Evolutionary conservation across 2,888 invertebrate genomes (phyloP), one percentile per base, ranked within the genome.

Genomic region (Chrysina gloriosa): DNA sequence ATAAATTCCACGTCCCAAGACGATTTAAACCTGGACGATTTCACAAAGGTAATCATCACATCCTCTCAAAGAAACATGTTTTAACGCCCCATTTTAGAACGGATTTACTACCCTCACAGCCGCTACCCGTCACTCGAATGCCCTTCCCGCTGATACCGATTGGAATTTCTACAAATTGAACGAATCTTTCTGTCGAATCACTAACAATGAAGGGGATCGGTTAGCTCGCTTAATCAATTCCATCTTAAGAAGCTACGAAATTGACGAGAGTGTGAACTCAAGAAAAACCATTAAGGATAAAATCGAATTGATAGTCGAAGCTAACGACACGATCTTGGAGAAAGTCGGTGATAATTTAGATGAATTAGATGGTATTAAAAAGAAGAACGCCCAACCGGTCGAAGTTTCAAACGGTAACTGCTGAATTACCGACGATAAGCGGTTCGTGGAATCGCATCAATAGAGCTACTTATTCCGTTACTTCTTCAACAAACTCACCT

Each of bases 251-350:
- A 81, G 85, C 68, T 85, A 88, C 70, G 86, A 88, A 29, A 79
- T 89, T 9, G 84, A 84, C 52, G 86, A 85, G 6, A 89, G 87
- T 70, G 86, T 91, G 68, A 83, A 83, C 70, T 83, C 83, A 29
- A 81, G 88, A 21, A 42, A 61, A 27, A 87, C 87, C 67, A 73
- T 85, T 1, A 90, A 91, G 56, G 90, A 91, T 72, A 88, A 90
- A 78, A 89, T 90, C 75, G 96, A 96, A 70, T 86, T 92, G 74
- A 79, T 97, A 7, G 85, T 91, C 23, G 95, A 96, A 76, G 89
- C 90, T 9, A 96, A 95, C 84, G 96, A 97, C 83, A 85, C 88
- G 50, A 87, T 96, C 69, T 84, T 96, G 54, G 96, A 97, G 79
- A 87, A 90, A 77, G 89, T 94, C 56, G 92, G 92, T 78, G 89